Percentiles rank a stretch among this genome's conserved stretches.
These are phyloP conservation scores for Myotis davidii DNA, from an alignment of 2,113 vertebrate genomes.

Conservation along the genomic window DNA sequence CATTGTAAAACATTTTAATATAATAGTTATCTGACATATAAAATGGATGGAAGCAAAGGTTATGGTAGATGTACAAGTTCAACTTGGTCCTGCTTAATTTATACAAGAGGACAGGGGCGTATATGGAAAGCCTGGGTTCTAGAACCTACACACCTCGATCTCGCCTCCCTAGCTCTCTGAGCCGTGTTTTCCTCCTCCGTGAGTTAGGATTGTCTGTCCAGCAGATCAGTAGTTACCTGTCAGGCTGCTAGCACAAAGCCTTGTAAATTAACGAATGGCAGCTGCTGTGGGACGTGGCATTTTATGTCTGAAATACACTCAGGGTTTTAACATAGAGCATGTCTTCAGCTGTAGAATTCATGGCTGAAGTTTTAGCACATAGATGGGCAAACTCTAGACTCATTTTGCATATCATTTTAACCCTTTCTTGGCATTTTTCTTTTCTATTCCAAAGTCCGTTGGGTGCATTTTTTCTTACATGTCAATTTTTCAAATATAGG, in stretches of 20 bases:
- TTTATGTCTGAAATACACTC: background rate
- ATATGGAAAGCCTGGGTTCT: background rate
- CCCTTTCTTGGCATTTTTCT: background rate
- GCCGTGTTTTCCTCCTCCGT: background rate
- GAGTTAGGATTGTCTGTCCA: background rate
- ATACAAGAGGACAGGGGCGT: background rate
- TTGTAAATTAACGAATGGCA: background rate
- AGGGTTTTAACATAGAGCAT: background rate
- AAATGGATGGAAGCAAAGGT: conserved; percentile 37
- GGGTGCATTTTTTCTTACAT: background rate
- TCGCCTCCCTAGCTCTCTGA: background rate
- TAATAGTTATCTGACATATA: background rate
- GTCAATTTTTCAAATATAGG: background rate
- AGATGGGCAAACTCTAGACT: background rate
- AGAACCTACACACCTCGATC: background rate
- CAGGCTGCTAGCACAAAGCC: background rate
- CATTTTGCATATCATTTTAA: background rate
- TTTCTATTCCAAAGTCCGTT: background rate
- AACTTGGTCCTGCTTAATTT: background rate
- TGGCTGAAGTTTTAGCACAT: background rate
- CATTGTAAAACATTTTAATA: background rate
- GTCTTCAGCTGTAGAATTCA: background rate
- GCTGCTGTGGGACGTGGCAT: background rate
- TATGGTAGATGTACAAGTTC: conserved; percentile 1
- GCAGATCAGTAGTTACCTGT: background rate